phyloP scores from a whole-genome alignment of 2,113 vertebrate species.

The Saguinus imperator region DNA sequence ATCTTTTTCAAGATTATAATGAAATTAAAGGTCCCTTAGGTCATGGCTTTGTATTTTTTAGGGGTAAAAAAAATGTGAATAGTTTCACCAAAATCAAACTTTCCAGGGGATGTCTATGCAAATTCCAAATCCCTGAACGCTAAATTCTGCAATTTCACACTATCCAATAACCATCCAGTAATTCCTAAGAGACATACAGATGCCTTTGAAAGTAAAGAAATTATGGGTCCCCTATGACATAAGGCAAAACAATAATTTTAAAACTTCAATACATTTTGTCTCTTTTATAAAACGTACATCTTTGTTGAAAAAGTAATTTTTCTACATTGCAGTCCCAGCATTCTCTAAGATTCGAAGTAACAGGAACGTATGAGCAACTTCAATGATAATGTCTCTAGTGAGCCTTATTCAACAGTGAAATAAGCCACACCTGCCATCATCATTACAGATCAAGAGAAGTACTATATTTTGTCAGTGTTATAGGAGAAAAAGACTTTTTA shows the following conservation, averaged over 20 bases:
- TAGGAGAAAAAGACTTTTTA: not conserved
- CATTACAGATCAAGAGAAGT: not conserved
- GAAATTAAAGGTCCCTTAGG: not conserved
- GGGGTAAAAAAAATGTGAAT: not conserved
- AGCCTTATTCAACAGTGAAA: not conserved
- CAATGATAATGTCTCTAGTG: not conserved
- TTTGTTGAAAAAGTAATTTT: not conserved
- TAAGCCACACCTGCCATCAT: not conserved
- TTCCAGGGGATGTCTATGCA: not conserved
- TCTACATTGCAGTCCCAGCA: not conserved
- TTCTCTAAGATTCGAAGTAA: not conserved
- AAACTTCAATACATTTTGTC: not conserved
- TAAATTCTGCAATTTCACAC: not conserved
- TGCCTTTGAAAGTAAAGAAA: not conserved
- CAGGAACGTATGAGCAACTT: not conserved
- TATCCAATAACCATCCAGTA: not conserved
- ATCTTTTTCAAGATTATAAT: not conserved
- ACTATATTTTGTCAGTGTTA: not conserved
- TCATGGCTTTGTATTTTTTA: not conserved
- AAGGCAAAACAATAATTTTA: not conserved
- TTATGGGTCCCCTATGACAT: not conserved
- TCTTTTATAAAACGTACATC: not conserved
- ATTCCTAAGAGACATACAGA: not conserved
- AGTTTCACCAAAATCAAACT: not conserved
- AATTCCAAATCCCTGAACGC: not conserved